These are phyloP conservation scores for Dryobota labecula DNA, from an alignment of 2,888 invertebrate genomes.

Conservation along the genomic window DNA sequence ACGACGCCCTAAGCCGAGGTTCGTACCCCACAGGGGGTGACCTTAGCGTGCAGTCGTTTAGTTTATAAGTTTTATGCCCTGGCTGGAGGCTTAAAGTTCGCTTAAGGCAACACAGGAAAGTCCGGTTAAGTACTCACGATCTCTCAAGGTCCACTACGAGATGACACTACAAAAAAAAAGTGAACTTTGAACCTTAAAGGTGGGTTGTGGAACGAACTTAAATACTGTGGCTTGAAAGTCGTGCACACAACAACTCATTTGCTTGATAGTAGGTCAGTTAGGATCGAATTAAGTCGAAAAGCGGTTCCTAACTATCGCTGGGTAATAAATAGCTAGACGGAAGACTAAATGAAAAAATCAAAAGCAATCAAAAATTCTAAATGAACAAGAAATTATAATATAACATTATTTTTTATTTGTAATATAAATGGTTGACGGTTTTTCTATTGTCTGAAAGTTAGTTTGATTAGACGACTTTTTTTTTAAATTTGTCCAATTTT, in stretches of 20 bases:
- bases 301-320: constrained; percentile 1
- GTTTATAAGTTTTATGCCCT: too few species aligned
- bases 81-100: too few species aligned
- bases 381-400: not conserved
- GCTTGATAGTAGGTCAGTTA: constrained; percentile 36
- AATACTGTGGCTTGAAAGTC: constrained; percentile 33
- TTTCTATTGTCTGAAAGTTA: not conserved
- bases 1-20: too few species aligned
- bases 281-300: constrained; percentile 1
- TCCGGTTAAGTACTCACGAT: too few species aligned
- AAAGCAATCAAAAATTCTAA: not conserved
- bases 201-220: constrained; percentile 27
- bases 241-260: constrained; percentile 32
- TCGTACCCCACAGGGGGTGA: too few species aligned
- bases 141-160: too few species aligned
- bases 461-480: too few species aligned
- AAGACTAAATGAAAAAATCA: not conserved
- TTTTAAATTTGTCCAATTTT: too few species aligned
- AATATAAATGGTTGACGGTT: not conserved
- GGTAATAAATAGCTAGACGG: not conserved
- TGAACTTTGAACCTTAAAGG: constrained; percentile 36
- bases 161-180: too few species aligned
- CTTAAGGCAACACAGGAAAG: too few species aligned
- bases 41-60: too few species aligned
- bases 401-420: not conserved